Conservation (phyloP, 2,113 vertebrate species). For the Varanus komodoensis region DNA sequence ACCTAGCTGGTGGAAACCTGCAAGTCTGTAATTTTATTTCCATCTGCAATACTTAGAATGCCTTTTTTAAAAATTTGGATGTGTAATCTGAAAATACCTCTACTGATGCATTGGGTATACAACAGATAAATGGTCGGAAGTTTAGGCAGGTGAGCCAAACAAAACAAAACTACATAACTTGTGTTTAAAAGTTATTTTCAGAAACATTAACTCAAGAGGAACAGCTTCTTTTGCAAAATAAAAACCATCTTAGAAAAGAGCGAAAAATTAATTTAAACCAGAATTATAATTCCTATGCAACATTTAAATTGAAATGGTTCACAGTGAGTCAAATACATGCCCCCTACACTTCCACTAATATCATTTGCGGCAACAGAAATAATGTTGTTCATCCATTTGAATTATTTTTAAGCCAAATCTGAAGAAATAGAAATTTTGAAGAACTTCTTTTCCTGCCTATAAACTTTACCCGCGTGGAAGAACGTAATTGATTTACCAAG, state of each 20-base stretch:
- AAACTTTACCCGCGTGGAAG: neutral
- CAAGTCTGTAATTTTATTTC: constrained; percentile 2
- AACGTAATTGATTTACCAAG: neutral
- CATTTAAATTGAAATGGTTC: constrained; percentile 25
- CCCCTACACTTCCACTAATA: neutral
- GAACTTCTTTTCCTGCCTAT: neutral
- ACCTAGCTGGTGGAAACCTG: too few species aligned
- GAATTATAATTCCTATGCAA: constrained; percentile 8
- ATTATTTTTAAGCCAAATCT: constrained; percentile 30
- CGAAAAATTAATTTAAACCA: constrained; percentile 1
- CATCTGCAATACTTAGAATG: neutral
- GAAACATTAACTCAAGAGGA: neutral
- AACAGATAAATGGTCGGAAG: neutral
- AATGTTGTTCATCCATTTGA: constrained; percentile 12
- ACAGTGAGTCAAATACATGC: neutral
- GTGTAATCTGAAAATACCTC: neutral
- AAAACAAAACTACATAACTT: constrained; percentile 29
- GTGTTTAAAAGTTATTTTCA: constrained; percentile 40
- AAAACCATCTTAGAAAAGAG: neutral
- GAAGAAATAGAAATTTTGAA: neutral
- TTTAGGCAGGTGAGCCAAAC: constrained; percentile 15
- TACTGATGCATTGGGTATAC: neutral
- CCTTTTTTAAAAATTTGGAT: constrained; percentile 9
- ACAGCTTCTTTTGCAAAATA: neutral
- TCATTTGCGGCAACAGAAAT: neutral